These are phyloP conservation scores for Sarcophaga bullata DNA, from an alignment of 1,140 invertebrate species.

Conservation along the genomic window DNA sequence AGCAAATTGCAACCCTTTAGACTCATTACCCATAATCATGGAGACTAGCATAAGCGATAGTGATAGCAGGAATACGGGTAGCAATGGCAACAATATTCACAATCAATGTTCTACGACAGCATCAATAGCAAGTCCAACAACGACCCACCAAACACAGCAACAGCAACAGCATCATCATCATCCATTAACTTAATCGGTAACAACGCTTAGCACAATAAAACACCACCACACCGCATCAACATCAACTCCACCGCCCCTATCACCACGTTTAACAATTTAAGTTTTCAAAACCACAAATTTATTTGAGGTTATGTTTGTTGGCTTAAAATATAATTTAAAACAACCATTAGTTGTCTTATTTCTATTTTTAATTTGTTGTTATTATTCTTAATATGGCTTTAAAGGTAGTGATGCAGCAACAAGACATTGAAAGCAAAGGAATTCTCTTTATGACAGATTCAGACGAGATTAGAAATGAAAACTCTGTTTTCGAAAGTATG, in stretches of 20 bases:
- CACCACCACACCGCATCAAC: constrained; percentile 51
- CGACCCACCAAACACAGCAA: constrained; percentile 17
- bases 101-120: neutral
- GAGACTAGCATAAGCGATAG: neutral
- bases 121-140: constrained; percentile 25
- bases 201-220: too few species aligned
- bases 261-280: constrained; percentile 42
- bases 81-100: neutral
- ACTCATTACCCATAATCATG: neutral
- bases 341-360: too few species aligned
- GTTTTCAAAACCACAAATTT: constrained; percentile 49
- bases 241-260: constrained; percentile 52
- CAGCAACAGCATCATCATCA: constrained; percentile 17
- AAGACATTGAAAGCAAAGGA: too few species aligned
- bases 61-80: neutral
- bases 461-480: too few species aligned
- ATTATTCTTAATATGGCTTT: too few species aligned
- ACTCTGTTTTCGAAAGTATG: too few species aligned
- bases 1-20: too few species aligned
- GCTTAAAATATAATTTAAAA: too few species aligned
- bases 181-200: constrained; percentile 37
- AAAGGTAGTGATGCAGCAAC: too few species aligned
- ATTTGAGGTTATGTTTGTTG: constrained; percentile 50
- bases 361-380: too few species aligned
- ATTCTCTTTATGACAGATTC: too few species aligned